Conservation (phyloP, 2,113 vertebrate genomes). For the Corythaixoides concolor region DNA sequence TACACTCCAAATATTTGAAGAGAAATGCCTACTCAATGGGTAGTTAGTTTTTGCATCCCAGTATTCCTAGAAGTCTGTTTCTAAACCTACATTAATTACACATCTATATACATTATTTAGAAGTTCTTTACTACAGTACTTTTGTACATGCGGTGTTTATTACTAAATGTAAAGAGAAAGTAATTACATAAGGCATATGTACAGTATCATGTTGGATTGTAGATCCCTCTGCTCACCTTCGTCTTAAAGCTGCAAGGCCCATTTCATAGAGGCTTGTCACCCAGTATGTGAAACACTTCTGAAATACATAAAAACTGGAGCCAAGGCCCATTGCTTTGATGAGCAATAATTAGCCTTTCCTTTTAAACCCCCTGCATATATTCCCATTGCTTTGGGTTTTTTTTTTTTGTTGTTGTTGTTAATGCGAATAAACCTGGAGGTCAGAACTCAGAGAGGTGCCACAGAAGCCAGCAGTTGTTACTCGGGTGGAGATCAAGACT, state of each 20-base stretch:
- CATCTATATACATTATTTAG: constrained; percentile 85
- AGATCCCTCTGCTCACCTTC: constrained; percentile 56
- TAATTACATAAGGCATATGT: constrained; percentile 89
- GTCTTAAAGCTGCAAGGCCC: constrained; percentile 37
- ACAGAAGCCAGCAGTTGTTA: not conserved
- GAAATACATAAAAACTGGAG: not conserved
- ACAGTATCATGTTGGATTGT: constrained; percentile 73
- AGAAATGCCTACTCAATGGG: constrained; percentile 55
- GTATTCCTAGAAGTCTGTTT: constrained; percentile 75
- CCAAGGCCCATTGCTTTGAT: not conserved
- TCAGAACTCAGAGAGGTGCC: not conserved
- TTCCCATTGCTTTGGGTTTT: not conserved
- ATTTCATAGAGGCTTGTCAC: not conserved
- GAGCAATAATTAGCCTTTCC: not conserved
- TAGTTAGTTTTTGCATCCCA: constrained; percentile 79
- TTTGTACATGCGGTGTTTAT: constrained; percentile 89
- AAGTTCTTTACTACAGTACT: constrained; percentile 80
- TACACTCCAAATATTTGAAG: constrained; percentile 43
- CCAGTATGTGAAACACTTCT: not conserved
- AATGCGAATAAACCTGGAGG: not conserved
- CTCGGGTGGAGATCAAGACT: not conserved
- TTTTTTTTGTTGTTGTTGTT: not conserved
- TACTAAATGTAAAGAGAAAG: constrained; percentile 79
- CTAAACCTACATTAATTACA: constrained; percentile 79
- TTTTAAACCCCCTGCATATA: not conserved